phyloP scores from a whole-genome alignment of 2,113 vertebrate genomes.

The Megaceryle torquata region DNA sequence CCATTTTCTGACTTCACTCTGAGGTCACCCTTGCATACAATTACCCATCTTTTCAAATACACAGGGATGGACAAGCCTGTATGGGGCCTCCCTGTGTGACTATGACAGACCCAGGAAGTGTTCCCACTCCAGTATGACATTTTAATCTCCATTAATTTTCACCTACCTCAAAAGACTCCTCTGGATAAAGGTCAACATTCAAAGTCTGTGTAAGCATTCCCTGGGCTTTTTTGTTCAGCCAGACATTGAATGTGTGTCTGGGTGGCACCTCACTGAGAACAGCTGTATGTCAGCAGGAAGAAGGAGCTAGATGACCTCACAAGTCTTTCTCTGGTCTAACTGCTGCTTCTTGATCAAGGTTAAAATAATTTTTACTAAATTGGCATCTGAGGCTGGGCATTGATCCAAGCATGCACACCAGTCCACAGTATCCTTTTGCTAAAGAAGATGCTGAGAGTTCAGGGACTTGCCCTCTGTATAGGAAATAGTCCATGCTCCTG shows the following conservation, averaged over 20 bases:
- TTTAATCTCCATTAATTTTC: conserved; percentile 13
- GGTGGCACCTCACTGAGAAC: not conserved
- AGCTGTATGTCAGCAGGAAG: not conserved
- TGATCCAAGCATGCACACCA: not conserved
- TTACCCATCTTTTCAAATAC: not conserved
- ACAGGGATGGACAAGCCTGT: not conserved
- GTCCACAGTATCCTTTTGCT: not conserved
- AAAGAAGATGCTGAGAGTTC: not conserved
- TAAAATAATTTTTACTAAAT: not conserved
- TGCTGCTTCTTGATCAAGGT: conserved; percentile 17
- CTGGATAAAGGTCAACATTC: not conserved
- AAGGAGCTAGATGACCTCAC: not conserved
- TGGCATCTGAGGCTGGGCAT: not conserved
- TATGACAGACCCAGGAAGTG: not conserved
- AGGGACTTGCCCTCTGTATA: not conserved
- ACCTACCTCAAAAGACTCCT: not conserved
- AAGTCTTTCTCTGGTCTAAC: not conserved
- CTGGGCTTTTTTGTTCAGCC: not conserved
- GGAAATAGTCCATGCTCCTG: not conserved
- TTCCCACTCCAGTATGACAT: not conserved
- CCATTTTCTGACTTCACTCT: not conserved
- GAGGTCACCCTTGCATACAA: not conserved
- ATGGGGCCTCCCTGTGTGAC: not conserved
- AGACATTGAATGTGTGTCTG: not conserved
- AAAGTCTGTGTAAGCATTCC: not conserved